These are phyloP conservation scores for Xanthorhoe designata DNA, from an alignment of 2,888 invertebrate species.

Conservation along the genomic window DNA sequence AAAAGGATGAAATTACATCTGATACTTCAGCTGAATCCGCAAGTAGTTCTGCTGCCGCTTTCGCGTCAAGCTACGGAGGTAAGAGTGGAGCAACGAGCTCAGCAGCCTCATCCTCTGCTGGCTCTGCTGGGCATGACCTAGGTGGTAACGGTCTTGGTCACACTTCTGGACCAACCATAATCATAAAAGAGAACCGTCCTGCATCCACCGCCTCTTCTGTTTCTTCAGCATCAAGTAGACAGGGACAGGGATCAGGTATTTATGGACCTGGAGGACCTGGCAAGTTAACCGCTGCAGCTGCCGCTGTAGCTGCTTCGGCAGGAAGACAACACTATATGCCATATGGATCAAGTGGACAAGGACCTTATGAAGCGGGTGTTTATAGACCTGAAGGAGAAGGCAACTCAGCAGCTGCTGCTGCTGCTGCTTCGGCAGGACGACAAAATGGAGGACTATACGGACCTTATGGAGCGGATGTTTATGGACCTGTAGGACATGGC, in stretches of 20 bases:
- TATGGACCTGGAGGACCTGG: not conserved
- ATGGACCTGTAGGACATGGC: conserved; percentile 29
- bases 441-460: too few relatives aligned
- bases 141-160: not conserved
- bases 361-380: too few relatives aligned
- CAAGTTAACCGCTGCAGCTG: not conserved
- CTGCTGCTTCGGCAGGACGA: too few relatives aligned
- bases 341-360: not conserved
- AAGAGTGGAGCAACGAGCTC: not conserved
- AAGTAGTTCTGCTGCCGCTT: conserved; percentile 17
- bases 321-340: not conserved
- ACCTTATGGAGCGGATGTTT: conserved; percentile 22
- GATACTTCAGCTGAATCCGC: not conserved
- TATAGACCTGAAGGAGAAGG: too few relatives aligned
- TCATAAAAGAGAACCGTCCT: not conserved
- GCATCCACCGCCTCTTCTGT: conserved; percentile 25
- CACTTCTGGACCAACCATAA: too few relatives aligned
- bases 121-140: not conserved
- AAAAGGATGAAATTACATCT: conserved; percentile 59
- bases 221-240: conserved; percentile 11
- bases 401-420: too few relatives aligned
- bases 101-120: conserved; percentile 16
- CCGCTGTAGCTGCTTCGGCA: not conserved
- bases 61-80: not conserved
- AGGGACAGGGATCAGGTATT: not conserved